Evolutionary conservation across 2,797 vertebrate species (phyloP).

Genomic region (Rhadinocentrus ornatus): DNA sequence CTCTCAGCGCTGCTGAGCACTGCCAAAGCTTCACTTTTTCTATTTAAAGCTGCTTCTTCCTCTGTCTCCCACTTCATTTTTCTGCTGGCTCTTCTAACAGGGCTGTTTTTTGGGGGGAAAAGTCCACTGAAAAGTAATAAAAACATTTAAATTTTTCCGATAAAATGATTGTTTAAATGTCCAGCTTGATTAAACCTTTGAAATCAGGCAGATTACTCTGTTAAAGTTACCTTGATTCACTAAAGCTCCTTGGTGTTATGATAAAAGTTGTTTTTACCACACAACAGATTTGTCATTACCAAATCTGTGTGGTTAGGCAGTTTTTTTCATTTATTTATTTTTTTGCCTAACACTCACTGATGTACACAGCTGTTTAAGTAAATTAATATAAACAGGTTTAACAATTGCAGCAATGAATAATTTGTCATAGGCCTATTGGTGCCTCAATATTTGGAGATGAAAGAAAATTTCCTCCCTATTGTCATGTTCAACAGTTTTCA

Average conservation of each 20-base stretch:
- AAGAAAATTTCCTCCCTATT: neutral
- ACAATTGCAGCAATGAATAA: neutral
- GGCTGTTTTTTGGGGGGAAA: conserved; percentile 19
- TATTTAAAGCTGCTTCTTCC: conserved; percentile 64
- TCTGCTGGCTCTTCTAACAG: conserved; percentile 2
- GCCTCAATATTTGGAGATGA: neutral
- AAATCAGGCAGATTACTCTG: conserved; percentile 1
- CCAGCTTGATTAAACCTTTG: conserved; percentile 1
- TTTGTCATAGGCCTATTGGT: neutral
- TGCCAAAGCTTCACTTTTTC: conserved; percentile 51
- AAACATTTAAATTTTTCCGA: neutral
- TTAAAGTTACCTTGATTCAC: conserved; percentile 12
- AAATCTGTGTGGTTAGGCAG: neutral
- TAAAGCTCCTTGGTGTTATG: neutral
- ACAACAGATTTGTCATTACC: conserved; percentile 7
- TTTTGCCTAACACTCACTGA: neutral
- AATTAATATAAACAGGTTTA: neutral
- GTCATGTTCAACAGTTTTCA: conserved; percentile 1
- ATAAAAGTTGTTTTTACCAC: conserved; percentile 10
- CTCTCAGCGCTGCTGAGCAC: conserved; percentile 64
- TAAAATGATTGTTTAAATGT: neutral
- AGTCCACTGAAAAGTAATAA: conserved; percentile 1
- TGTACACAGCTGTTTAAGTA: neutral
- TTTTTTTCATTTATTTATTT: neutral
- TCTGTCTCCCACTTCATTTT: conserved; percentile 35